Percentiles rank a stretch among this genome's conserved stretches.
These are phyloP conservation scores for Chromis chromis DNA, from an alignment of 2,797 vertebrate species.

Conservation along the genomic window DNA sequence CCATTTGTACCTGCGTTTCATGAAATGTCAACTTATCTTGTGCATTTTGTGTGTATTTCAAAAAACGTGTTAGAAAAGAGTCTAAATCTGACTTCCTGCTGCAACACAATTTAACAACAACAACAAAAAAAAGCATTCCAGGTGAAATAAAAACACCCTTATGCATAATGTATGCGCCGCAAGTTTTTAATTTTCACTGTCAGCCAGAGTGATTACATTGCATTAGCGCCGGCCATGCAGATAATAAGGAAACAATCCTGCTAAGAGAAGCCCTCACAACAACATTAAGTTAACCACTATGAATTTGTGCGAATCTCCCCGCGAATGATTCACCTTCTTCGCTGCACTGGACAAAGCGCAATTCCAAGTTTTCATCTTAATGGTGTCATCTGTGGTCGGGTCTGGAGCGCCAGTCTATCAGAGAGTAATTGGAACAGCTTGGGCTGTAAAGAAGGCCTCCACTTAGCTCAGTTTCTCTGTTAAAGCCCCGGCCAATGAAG, in stretches of 20 bases:
- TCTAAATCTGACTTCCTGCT: background rate
- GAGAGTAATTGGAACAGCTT: slow-evolving; percentile 62
- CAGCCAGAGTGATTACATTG: slow-evolving; percentile 54
- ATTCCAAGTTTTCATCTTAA: slow-evolving; percentile 22
- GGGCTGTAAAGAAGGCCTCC: slow-evolving; percentile 59
- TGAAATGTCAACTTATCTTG: background rate
- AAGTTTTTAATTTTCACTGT: slow-evolving; percentile 60
- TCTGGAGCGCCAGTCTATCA: slow-evolving; percentile 58
- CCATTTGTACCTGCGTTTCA: slow-evolving; percentile 9
- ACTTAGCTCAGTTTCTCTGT: slow-evolving; percentile 61
- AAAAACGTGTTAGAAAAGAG: too few relatives aligned
- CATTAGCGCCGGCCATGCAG: slow-evolving; percentile 54
- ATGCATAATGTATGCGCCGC: slow-evolving; percentile 64
- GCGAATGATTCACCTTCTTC: slow-evolving; percentile 33
- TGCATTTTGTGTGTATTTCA: too few relatives aligned
- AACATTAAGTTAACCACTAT: slow-evolving; percentile 39
- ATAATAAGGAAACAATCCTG: slow-evolving; percentile 67
- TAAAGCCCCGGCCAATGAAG: slow-evolving; percentile 60
- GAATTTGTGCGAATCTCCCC: slow-evolving; percentile 30
- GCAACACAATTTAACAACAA: slow-evolving; percentile 1
- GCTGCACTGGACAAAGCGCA: slow-evolving; percentile 8
- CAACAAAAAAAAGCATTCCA: slow-evolving; percentile 9
- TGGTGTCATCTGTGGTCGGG: slow-evolving; percentile 43
- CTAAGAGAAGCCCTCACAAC: slow-evolving; percentile 14
- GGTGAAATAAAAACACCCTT: slow-evolving; percentile 49